These are phyloP conservation scores for Drosophila mimetica DNA, from an alignment of 2,888 invertebrate species.

Conservation along the genomic window DNA sequence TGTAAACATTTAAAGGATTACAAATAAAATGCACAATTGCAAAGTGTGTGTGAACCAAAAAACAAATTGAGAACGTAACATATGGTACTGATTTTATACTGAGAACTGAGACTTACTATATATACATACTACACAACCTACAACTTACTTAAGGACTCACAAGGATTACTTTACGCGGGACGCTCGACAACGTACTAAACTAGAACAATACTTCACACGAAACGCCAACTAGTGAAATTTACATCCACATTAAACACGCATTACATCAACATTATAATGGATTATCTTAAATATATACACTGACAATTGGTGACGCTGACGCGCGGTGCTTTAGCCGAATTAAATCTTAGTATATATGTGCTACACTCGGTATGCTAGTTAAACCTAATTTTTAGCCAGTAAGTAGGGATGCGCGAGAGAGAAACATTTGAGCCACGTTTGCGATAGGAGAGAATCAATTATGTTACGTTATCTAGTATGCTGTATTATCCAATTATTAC, in stretches of 20 bases:
- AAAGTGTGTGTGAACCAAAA: conserved; percentile 38
- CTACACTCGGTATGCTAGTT: conserved; percentile 45
- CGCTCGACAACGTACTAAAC: conserved; percentile 31
- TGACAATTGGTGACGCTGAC: conserved; percentile 62
- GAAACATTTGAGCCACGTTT: conserved; percentile 23
- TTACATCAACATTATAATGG: conserved; percentile 36
- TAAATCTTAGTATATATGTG: conserved; percentile 29
- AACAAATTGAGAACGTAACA: conserved; percentile 63
- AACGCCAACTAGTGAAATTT: conserved; percentile 74
- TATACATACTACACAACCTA: conserved; percentile 60
- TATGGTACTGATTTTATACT: conserved; percentile 80
- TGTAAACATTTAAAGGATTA: conserved; percentile 47
- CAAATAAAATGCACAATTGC: conserved; percentile 33
- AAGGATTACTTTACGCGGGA: conserved; percentile 48
- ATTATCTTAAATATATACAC: conserved; percentile 42
- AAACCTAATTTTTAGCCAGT: conserved; percentile 33
- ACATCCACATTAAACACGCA: conserved; percentile 57
- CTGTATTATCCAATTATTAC: conserved; percentile 20
- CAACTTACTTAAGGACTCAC: conserved; percentile 65
- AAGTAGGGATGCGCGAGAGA: conserved; percentile 33
- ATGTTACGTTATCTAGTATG: conserved; percentile 17
- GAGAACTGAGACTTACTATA: conserved; percentile 78
- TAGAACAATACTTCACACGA: conserved; percentile 34
- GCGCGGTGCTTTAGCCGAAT: conserved; percentile 69
- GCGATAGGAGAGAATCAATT: conserved; percentile 14